These are phyloP conservation scores for Acrossocheilus fasciatus DNA, from an alignment of 2,797 vertebrate species.

Conservation along the genomic window DNA sequence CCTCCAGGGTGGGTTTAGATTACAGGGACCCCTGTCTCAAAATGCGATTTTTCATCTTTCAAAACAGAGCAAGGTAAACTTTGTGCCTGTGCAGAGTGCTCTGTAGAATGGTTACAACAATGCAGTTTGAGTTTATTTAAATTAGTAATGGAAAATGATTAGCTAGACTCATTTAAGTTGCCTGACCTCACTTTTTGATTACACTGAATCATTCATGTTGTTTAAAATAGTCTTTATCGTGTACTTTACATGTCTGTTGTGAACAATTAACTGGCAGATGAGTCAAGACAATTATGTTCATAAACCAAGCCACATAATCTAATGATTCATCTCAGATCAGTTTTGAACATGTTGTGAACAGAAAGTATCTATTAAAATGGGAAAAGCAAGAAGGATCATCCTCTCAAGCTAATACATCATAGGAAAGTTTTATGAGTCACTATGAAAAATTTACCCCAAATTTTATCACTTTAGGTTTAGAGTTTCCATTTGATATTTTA, in stretches of 20 bases:
- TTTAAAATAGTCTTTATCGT: background rate
- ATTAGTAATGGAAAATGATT: background rate
- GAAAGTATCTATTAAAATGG: too few relatives aligned
- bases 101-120: background rate
- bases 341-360: background rate
- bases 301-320: background rate
- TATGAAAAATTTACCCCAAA: too few relatives aligned
- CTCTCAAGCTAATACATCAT: too few relatives aligned
- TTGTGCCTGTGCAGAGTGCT: background rate
- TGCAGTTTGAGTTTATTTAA: background rate
- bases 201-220: background rate
- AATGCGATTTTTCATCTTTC: conserved; percentile 24
- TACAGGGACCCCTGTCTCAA: conserved; percentile 25
- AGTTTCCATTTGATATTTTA: too few relatives aligned
- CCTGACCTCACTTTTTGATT: background rate
- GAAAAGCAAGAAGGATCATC: too few relatives aligned
- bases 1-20: conserved; percentile 22
- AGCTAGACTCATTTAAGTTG: conserved; percentile 8
- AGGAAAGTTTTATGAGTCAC: too few relatives aligned
- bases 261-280: background rate
- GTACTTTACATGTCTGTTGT: background rate
- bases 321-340: background rate
- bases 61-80: background rate
- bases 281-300: conserved; percentile 6
- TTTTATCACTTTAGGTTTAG: too few relatives aligned